Evolutionary conservation across 2,797 vertebrate genomes (phyloP).

Genomic region (Anolis apletophallus): DNA sequence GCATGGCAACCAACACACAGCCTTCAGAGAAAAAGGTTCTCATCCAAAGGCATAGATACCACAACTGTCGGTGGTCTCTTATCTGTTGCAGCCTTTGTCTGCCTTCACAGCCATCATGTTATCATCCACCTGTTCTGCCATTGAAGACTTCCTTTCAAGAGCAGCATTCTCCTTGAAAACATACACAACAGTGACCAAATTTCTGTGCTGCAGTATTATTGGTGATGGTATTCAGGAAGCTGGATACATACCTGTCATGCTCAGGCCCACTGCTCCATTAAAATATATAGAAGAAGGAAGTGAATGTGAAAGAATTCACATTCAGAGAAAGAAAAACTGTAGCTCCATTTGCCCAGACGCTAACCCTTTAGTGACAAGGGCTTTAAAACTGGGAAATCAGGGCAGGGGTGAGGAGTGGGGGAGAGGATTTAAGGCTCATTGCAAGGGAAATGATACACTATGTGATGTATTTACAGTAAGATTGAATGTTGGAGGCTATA

Average conservation of each 20-base stretch:
- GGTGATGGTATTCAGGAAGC: background rate
- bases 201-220: background rate
- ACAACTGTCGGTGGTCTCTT: too few relatives aligned
- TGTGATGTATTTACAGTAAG: constrained; percentile 49
- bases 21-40: too few relatives aligned
- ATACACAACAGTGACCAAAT: background rate
- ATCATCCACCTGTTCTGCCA: too few relatives aligned
- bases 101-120: too few relatives aligned
- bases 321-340: constrained; percentile 53
- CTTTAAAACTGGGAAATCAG: constrained; percentile 52
- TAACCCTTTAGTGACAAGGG: constrained; percentile 50
- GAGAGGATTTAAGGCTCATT: constrained; percentile 31
- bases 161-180: background rate
- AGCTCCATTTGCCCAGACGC: constrained; percentile 28
- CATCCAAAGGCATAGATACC: too few relatives aligned
- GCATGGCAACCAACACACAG: too few relatives aligned
- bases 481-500: constrained; percentile 57
- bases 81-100: too few relatives aligned
- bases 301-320: constrained; percentile 50
- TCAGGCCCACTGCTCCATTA: background rate
- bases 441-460: constrained; percentile 41
- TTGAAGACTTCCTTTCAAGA: background rate
- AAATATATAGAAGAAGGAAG: background rate
- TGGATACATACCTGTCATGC: background rate
- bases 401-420: background rate